Conservation (phyloP, 1,140 invertebrate species). For the Dinoponera quadriceps region DNA sequence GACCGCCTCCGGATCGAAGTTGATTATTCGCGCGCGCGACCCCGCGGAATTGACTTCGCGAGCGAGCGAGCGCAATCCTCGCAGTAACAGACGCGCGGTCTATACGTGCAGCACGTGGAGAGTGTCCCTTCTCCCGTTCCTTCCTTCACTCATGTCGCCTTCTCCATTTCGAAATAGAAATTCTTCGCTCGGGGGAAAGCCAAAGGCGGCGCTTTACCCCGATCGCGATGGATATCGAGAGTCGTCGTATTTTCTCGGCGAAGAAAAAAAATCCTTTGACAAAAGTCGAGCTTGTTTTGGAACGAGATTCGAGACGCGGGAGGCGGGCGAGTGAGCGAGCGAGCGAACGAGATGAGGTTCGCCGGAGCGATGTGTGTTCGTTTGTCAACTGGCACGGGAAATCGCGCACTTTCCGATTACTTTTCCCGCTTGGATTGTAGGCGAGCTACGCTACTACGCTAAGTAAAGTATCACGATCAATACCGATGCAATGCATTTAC, state of each 20-base stretch:
- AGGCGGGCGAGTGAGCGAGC: not conserved
- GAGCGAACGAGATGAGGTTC: not conserved
- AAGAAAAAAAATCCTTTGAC: not conserved
- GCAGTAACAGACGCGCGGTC: constrained; percentile 10
- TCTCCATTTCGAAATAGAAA: not conserved
- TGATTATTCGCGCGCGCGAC: constrained; percentile 50
- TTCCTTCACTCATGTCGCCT: too few species aligned
- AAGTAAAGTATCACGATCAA: not conserved
- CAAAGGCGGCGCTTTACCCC: not conserved
- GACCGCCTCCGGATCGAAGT: constrained; percentile 45
- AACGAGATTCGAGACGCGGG: not conserved
- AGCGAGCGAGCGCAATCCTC: constrained; percentile 26
- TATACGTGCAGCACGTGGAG: too few species aligned
- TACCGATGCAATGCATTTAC: not conserved
- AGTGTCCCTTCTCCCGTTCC: too few species aligned
- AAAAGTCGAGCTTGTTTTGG: not conserved
- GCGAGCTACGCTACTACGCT: not conserved
- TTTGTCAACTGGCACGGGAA: not conserved
- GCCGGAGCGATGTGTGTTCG: not conserved
- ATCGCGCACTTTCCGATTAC: not conserved
- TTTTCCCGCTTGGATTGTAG: too few species aligned
- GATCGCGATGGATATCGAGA: not conserved
- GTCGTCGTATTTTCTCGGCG: not conserved
- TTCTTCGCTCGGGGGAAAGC: not conserved
- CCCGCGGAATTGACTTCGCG: constrained; percentile 35